Conservation (phyloP, 2,797 vertebrate species). For the Sebastes elongatus region DNA sequence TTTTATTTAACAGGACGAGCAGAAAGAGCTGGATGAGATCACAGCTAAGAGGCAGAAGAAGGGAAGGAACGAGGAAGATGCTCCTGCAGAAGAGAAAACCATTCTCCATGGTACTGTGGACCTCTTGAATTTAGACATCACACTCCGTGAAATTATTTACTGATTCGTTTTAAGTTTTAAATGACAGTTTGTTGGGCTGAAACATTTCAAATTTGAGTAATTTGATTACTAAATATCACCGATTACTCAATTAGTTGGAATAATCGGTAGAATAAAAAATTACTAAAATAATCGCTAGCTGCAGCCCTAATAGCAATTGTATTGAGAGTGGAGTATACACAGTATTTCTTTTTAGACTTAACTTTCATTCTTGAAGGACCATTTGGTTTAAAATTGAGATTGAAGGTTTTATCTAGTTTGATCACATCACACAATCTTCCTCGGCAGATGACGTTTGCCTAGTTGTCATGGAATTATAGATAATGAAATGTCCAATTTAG, state of each 20-base stretch:
- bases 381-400: neutral
- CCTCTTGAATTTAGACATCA: neutral
- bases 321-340: neutral
- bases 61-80: constrained; percentile 94
- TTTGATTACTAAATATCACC: too few relatives aligned
- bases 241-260: too few relatives aligned
- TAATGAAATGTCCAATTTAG: neutral
- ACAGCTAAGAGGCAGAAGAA: constrained; percentile 98
- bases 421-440: neutral
- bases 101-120: constrained; percentile 90
- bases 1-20: constrained; percentile 87
- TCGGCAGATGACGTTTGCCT: neutral
- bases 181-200: neutral
- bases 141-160: neutral
- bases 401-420: neutral
- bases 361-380: neutral
- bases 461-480: neutral
- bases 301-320: neutral
- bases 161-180: neutral
- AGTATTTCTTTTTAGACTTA: neutral
- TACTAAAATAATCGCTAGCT: too few relatives aligned
- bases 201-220: too few relatives aligned
- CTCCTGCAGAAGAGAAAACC: constrained; percentile 96
- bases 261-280: too few relatives aligned
- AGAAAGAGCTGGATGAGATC: constrained; percentile 97